These are phyloP conservation scores for Myripristis jacobus DNA, from an alignment of 2,797 vertebrate species.

Conservation along the genomic window DNA sequence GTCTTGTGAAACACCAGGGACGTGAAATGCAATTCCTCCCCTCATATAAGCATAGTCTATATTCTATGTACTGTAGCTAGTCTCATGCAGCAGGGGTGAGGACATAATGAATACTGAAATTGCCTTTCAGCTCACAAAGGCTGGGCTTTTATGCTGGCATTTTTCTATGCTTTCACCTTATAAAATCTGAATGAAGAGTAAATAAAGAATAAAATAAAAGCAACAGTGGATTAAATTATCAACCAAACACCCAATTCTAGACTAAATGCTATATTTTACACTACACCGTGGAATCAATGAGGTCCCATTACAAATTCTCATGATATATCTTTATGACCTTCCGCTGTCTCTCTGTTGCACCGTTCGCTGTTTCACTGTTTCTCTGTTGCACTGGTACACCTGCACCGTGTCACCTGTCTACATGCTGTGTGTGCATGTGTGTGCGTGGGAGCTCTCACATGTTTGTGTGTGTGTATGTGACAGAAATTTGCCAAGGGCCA, in stretches of 20 bases:
- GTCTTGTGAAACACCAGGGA: constrained; percentile 57
- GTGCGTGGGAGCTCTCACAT: constrained; percentile 27
- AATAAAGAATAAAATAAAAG: background rate
- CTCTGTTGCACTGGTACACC: background rate
- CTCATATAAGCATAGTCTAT: constrained; percentile 54
- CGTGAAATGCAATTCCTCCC: constrained; percentile 50
- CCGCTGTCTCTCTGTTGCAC: background rate
- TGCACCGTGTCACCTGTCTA: constrained; percentile 20
- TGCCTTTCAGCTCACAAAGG: constrained; percentile 30
- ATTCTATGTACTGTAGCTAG: constrained; percentile 31
- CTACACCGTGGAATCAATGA: background rate
- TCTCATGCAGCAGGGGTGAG: constrained; percentile 43
- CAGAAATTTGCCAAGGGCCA: constrained; percentile 96
- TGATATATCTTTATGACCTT: background rate
- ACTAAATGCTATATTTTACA: background rate
- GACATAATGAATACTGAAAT: constrained; percentile 22
- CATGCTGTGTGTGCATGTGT: constrained; percentile 27
- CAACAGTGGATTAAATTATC: background rate
- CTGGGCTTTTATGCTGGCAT: constrained; percentile 35
- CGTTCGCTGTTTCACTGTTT: background rate
- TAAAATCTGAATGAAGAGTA: background rate
- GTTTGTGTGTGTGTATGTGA: constrained; percentile 43
- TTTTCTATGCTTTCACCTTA: constrained; percentile 20
- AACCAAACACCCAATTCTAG: background rate
- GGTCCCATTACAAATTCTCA: background rate